Evolutionary conservation across 2,797 vertebrate genomes (phyloP).

Genomic region (Cryptoprocta ferox): DNA sequence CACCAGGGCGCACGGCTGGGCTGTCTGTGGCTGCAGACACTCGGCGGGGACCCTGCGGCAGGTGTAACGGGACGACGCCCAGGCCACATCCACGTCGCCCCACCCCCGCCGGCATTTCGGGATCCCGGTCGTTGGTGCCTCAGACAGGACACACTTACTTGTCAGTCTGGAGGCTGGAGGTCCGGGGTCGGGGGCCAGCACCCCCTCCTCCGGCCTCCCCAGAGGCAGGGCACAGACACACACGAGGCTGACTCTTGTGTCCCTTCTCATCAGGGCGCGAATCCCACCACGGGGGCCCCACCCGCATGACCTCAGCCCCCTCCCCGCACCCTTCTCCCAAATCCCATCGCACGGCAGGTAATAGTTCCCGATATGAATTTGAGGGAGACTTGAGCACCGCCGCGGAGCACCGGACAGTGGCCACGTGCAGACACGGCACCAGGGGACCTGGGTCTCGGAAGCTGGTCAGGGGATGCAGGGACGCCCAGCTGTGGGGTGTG

Average conservation of each 20-base stretch:
- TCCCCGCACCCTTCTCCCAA: background rate
- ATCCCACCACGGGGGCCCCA: background rate
- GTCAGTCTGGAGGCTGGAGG: background rate
- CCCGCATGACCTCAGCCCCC: background rate
- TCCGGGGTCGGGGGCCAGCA: background rate
- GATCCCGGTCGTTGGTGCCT: background rate
- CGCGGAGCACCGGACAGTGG: no score
- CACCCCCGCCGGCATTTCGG: background rate
- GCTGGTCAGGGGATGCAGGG: no score
- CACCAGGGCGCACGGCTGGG: no score
- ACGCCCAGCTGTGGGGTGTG: no score
- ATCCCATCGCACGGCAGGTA: background rate
- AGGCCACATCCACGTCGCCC: no score
- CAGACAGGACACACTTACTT: background rate
- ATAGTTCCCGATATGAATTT: background rate
- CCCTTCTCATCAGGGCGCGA: background rate
- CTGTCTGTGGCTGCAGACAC: no score
- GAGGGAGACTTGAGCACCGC: background rate
- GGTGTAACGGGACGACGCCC: no score
- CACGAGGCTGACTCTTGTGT: fast-evolving
- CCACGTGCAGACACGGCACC: no score
- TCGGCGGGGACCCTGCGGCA: no score
- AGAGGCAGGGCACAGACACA: background rate
- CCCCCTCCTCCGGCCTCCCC: background rate
- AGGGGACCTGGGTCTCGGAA: no score